Conservation (phyloP, 30 jellyfish, hydroid and myxozoan genomes). For the Aurelia sp. region DNA sequence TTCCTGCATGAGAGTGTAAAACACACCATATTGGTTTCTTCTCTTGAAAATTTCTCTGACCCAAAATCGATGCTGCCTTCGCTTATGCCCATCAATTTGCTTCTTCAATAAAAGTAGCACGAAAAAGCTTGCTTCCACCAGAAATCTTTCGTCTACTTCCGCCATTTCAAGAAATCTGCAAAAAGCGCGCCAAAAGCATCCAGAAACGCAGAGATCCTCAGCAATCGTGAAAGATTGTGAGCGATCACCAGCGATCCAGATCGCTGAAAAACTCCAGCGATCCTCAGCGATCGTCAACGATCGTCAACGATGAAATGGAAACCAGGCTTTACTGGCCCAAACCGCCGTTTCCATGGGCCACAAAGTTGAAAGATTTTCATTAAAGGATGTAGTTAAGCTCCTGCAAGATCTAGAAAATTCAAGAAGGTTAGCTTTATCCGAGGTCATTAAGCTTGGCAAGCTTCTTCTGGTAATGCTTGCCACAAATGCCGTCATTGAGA, state of each 20-base stretch:
- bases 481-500: constrained; percentile 36
- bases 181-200: not conserved
- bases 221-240: constrained; percentile 2
- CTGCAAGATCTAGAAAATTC: constrained; percentile 55
- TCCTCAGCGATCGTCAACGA: not conserved
- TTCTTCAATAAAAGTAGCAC: too few relatives aligned
- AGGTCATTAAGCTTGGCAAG: not conserved
- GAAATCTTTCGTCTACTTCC: too few relatives aligned
- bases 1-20: not conserved
- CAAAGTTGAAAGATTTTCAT: not conserved
- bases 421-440: constrained; percentile 52
- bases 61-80: not conserved
- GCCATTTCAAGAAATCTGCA: too few relatives aligned
- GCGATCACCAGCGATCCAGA: constrained; percentile 8
- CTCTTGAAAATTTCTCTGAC: constrained; percentile 6
- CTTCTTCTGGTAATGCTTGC: constrained; percentile 22
- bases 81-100: too few relatives aligned
- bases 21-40: constrained; percentile 1
- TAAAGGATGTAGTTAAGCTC: constrained; percentile 54
- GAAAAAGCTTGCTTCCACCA: too few relatives aligned
- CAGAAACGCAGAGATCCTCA: constrained; percentile 5
- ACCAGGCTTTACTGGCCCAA: too few relatives aligned
- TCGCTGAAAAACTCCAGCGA: constrained; percentile 1
- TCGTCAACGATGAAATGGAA: constrained; percentile 1
- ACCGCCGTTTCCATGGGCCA: too few relatives aligned